Conservation (phyloP, 2,888 invertebrate species). For the Synergus laeviventris region DNA sequence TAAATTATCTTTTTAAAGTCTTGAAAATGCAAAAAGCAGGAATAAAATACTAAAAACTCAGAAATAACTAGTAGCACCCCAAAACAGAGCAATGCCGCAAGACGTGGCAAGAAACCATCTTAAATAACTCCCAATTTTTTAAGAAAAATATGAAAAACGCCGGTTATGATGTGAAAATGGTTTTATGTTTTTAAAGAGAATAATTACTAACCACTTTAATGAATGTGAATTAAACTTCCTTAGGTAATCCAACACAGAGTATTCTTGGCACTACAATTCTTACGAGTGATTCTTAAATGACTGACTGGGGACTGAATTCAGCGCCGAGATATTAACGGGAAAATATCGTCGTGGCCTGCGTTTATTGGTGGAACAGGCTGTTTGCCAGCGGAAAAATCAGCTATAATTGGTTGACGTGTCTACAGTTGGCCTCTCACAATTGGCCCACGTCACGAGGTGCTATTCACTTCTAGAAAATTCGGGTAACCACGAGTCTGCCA, state of each 20-base stretch:
- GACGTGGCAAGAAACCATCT: background rate
- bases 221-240: conserved; percentile 10
- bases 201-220: conserved; percentile 52
- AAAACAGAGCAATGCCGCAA: background rate
- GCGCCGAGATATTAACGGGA: conserved; percentile 72
- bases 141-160: conserved; percentile 3
- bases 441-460: conserved; percentile 82
- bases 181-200: background rate
- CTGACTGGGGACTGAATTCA: conserved; percentile 65
- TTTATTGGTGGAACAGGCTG: conserved; percentile 78
- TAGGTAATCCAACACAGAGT: conserved; percentile 37
- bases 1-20: background rate
- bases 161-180: background rate
- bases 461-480: conserved; percentile 63
- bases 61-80: background rate
- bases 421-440: conserved; percentile 80
- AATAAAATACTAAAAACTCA: background rate
- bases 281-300: conserved; percentile 62
- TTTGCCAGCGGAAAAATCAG: conserved; percentile 70
- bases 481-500: conserved; percentile 52
- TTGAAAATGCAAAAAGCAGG: background rate
- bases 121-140: background rate
- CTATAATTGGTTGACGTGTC: conserved; percentile 77
- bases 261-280: conserved; percentile 41
- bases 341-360: conserved; percentile 79